A percentile compares a stretch with the other conserved stretches of the same genome.
phyloP scores from a whole-genome alignment of 2,888 invertebrate species.

The Strigamia transsilvanica region DNA sequence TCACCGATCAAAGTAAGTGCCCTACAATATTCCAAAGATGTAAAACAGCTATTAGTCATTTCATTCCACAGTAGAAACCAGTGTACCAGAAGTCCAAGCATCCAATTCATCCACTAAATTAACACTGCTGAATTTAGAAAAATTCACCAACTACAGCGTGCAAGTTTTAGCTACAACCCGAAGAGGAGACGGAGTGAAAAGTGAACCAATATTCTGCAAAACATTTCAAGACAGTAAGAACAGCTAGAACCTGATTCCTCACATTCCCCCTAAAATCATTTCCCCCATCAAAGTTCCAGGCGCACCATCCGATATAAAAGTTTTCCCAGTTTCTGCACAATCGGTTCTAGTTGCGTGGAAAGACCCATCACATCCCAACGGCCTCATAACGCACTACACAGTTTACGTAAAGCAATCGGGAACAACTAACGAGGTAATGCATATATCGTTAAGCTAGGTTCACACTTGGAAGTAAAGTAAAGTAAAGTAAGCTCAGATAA shows the following conservation, averaged over 20 bases:
- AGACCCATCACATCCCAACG: neutral
- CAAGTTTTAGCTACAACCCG: slow-evolving; percentile 64
- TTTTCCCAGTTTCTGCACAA: neutral
- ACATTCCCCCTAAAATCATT: neutral
- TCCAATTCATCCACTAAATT: neutral
- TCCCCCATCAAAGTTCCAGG: neutral
- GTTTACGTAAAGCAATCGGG: neutral
- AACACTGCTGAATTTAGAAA: slow-evolving; percentile 58
- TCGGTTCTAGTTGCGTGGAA: neutral
- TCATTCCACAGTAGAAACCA: slow-evolving; percentile 56
- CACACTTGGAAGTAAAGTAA: too few relatives aligned
- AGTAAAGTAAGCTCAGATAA: too few relatives aligned
- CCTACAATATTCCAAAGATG: neutral
- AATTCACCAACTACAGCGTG: slow-evolving; percentile 64
- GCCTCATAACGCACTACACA: neutral
- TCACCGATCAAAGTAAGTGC: neutral
- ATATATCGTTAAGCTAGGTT: too few relatives aligned
- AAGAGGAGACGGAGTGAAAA: slow-evolving; percentile 64
- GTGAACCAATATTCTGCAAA: slow-evolving; percentile 61
- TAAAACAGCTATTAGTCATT: neutral
- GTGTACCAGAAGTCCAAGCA: slow-evolving; percentile 57
- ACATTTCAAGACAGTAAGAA: slow-evolving; percentile 58
- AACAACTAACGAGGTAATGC: neutral
- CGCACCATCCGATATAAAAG: slow-evolving; percentile 5
- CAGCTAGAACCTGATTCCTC: slow-evolving; percentile 54